These are phyloP conservation scores for Atta colombica DNA, from an alignment of 1,140 invertebrate genomes.

Conservation along the genomic window DNA sequence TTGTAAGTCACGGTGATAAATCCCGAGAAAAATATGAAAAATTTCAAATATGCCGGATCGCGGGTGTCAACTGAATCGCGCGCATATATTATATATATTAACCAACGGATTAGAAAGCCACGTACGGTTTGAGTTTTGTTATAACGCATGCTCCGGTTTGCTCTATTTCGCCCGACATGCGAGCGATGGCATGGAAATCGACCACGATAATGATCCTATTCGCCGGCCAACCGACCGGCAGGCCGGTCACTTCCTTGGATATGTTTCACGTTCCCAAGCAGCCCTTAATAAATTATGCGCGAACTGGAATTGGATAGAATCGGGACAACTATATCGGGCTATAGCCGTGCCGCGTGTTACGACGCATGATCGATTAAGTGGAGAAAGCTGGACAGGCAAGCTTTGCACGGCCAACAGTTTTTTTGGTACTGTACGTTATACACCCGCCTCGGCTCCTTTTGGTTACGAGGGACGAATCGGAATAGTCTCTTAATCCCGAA, in stretches of 20 bases:
- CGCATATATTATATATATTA: neutral
- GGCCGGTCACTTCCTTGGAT: constrained; percentile 40
- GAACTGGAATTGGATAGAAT: constrained; percentile 55
- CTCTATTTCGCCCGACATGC: constrained; percentile 26
- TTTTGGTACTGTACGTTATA: neutral
- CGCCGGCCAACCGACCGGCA: neutral
- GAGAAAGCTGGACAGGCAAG: constrained; percentile 45
- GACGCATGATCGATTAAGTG: constrained; percentile 61
- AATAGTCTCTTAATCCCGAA: constrained; percentile 11
- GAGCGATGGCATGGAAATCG: constrained; percentile 39
- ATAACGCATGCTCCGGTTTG: constrained; percentile 30
- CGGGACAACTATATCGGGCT: constrained; percentile 54
- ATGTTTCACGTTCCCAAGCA: constrained; percentile 38
- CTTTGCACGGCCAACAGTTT: neutral
- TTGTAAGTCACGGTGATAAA: neutral
- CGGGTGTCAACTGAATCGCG: neutral
- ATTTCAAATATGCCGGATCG: neutral
- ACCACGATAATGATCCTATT: constrained; percentile 55
- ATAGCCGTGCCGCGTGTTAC: constrained; percentile 53
- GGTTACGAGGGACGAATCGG: neutral
- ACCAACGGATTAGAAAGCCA: constrained; percentile 48
- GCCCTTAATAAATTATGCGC: constrained; percentile 64
- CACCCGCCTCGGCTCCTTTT: neutral
- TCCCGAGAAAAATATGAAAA: neutral
- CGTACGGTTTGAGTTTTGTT: constrained; percentile 24